phyloP scores from a whole-genome alignment of 2,888 invertebrate species.

The Melipona beecheii region DNA sequence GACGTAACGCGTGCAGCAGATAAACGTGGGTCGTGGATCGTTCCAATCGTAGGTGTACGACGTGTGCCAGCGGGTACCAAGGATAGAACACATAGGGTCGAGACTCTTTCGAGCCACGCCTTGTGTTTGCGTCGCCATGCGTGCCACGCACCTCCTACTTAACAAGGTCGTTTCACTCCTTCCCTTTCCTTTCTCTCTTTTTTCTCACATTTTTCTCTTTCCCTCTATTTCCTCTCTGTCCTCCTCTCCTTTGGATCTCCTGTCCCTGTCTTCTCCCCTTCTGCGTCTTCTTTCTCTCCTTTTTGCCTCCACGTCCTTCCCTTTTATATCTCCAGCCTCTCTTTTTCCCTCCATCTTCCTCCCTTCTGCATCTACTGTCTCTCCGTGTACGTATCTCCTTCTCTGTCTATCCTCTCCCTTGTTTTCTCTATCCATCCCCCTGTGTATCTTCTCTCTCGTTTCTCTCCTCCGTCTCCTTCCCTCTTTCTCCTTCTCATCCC shows the following conservation, averaged over 20 bases:
- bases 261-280: background rate
- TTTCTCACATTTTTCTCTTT: background rate
- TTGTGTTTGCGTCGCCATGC: conserved; percentile 82
- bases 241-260: background rate
- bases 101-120: conserved; percentile 79
- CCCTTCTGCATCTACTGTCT: too few species aligned
- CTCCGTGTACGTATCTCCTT: conserved; percentile 1
- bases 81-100: conserved; percentile 64
- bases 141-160: conserved; percentile 82
- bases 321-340: too few species aligned
- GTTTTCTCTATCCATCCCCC: background rate
- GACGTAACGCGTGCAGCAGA: conserved; percentile 67
- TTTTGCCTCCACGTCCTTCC: background rate
- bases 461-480: background rate
- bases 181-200: conserved; percentile 19
- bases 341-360: background rate
- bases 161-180: conserved; percentile 73
- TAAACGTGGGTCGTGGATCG: conserved; percentile 50
- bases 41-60: conserved; percentile 48
- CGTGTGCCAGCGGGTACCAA: conserved; percentile 50
- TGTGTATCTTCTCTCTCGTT: background rate
- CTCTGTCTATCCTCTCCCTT: conserved; percentile 28
- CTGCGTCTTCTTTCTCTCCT: background rate
- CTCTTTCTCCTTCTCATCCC: background rate
- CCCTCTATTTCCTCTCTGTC: background rate